Evolutionary conservation across 2,797 vertebrate species (phyloP), one percentile per base, ranked within the genome.

Genomic region (Oreochromis grahami): DNA sequence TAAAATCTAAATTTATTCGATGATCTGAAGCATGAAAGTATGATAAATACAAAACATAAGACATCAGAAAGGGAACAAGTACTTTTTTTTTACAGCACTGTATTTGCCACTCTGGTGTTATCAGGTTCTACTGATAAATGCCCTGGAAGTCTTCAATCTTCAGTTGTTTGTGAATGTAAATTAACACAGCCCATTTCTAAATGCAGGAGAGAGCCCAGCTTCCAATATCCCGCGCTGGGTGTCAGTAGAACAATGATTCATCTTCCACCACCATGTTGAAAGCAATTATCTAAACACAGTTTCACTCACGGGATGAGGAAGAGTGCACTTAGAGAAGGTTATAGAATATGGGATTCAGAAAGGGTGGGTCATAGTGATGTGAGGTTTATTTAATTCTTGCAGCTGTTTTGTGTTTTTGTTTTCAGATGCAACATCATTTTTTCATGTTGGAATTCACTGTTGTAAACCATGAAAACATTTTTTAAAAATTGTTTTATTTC

Each of bases 191-290:
- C 58, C 60, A 55, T 65, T 89, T 87, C 77, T 81, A 85, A 91
- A 89, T 72, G 78, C 68, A 74, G 14, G 65, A 38, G 72, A 77
- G 70, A 86, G 65, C 13, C 32, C 43, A 14, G 76, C 6, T 19
- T 72, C 70, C 53, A 58, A 76, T 76, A 26, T 52, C 63, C 63
- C 81, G 7, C 63, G 55, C 81, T 56, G 45, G 55, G 53, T 83
- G 87, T 90, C 80, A 88, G 77, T 6, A 24, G 74, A 7, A 34
- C 60, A 70, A 80, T 85, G 36, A 92, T 89, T 92, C 74, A 91
- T 91, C 72, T 65, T 83, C 76, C 41, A 15, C 55, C 60, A 55
- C 45, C 76, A 77, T 65, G 77, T 79, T 87, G 45, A 80, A 48
- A 76, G 72, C 77, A 87, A 83, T 89, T 80, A 80, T 86, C 70